Evolutionary conservation across 2,113 vertebrate genomes (phyloP).

Genomic region (Bubo bubo): DNA sequence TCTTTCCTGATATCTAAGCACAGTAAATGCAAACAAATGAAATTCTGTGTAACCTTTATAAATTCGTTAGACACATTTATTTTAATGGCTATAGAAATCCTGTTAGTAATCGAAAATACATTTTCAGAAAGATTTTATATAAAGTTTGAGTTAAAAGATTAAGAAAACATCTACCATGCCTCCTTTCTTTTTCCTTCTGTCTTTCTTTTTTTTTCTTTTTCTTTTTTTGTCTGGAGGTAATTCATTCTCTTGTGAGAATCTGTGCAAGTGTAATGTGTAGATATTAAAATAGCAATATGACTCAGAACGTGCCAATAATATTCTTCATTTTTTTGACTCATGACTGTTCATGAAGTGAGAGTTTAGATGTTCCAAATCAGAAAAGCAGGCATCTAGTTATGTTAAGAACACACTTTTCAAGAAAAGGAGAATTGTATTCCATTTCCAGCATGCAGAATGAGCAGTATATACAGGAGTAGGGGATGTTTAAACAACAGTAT

Average conservation of each 20-base stretch:
- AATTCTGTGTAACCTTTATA: conserved; percentile 36
- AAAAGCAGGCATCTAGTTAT: conserved; percentile 37
- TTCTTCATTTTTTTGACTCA: conserved; percentile 9
- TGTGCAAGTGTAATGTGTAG: not conserved
- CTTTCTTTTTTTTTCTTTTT: not conserved
- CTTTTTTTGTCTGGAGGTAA: not conserved
- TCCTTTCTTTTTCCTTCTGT: not conserved
- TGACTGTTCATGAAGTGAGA: not conserved
- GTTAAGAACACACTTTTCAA: conserved; percentile 36
- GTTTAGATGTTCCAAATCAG: conserved; percentile 35
- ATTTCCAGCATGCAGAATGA: conserved; percentile 12
- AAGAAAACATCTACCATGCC: not conserved
- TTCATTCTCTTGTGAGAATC: conserved; percentile 31
- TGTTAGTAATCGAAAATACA: not conserved
- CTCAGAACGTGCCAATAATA: not conserved
- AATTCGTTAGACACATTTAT: conserved; percentile 2
- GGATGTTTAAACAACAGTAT: conserved; percentile 13
- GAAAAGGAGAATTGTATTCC: conserved; percentile 11
- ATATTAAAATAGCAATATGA: conserved; percentile 5
- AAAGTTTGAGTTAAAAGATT: not conserved
- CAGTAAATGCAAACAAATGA: conserved; percentile 40
- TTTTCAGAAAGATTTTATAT: not conserved
- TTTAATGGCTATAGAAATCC: conserved; percentile 20
- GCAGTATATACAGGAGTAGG: not conserved
- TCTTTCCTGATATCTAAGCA: conserved; percentile 48